Evolutionary conservation across 2,888 invertebrate genomes (phyloP).

Genomic region (Cheilosia pagana): DNA sequence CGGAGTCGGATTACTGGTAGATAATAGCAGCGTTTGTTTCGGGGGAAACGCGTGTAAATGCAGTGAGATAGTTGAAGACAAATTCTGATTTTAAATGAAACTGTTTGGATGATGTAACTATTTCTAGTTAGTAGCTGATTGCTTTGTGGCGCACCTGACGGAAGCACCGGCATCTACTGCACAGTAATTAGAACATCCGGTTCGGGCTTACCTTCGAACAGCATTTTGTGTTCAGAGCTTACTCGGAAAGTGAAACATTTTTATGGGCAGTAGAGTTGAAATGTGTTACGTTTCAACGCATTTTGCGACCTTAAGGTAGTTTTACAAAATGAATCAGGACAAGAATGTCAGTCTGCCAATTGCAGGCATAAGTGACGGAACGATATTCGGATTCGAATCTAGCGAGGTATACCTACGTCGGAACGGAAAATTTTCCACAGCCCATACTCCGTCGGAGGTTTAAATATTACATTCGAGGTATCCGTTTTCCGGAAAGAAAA

Average conservation of each 20-base stretch:
- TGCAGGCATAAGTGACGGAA: too few species aligned
- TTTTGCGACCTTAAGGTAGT: not conserved
- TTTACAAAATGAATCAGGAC: too few species aligned
- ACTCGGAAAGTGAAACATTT: not conserved
- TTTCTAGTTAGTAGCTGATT: not conserved
- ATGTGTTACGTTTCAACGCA: not conserved
- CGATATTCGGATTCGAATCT: too few species aligned
- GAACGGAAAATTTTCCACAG: too few species aligned
- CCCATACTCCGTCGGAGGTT: too few species aligned
- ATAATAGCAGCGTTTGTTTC: not conserved
- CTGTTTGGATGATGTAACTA: not conserved
- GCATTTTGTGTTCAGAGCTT: not conserved
- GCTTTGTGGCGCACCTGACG: conserved; percentile 1
- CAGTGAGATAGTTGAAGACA: not conserved
- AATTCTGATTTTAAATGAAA: not conserved
- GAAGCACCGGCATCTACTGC: not conserved
- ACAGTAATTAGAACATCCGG: not conserved
- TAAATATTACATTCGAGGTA: too few species aligned
- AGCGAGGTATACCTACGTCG: too few species aligned
- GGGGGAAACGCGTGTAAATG: not conserved
- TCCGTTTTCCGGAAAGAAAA: too few species aligned
- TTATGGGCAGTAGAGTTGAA: not conserved
- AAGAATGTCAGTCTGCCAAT: too few species aligned
- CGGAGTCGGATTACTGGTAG: not conserved
- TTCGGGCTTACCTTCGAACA: not conserved